Percentiles rank a stretch among this genome's conserved stretches.
Evolutionary conservation across 2,888 invertebrate genomes (phyloP).

Genomic region (Rhopalosiphum nymphaeae): DNA sequence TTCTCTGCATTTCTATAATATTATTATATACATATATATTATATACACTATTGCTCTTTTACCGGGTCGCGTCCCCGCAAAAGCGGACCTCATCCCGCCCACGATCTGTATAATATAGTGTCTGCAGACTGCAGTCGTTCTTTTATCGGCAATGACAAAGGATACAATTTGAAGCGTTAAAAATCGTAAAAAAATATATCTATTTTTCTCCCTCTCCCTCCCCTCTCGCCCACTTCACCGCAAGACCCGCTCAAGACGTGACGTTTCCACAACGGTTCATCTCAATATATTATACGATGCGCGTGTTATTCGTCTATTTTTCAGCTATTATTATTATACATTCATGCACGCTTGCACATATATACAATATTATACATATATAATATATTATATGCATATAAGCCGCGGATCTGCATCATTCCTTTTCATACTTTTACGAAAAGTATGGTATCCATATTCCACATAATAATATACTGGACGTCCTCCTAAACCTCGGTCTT

Average conservation of each 20-base stretch:
- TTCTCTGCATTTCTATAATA: background rate
- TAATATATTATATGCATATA: background rate
- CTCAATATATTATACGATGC: background rate
- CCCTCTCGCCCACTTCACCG: background rate
- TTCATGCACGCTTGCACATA: background rate
- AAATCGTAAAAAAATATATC: constrained; percentile 5
- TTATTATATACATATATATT: background rate
- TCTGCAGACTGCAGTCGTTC: background rate
- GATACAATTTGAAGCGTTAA: constrained; percentile 59
- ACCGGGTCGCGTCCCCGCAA: background rate
- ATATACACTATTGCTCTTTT: background rate
- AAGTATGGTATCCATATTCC: background rate
- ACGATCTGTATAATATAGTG: background rate
- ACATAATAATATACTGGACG: background rate
- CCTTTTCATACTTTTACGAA: background rate
- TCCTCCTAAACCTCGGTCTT: background rate
- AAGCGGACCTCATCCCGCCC: background rate
- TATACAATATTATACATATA: background rate
- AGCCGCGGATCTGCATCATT: background rate
- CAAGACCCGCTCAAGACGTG: background rate
- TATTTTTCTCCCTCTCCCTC: background rate
- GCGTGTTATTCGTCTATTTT: constrained; percentile 23
- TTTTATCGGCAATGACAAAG: constrained; percentile 59
- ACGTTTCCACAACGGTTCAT: background rate
- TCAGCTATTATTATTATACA: background rate